Evolutionary conservation across 2,888 invertebrate genomes (phyloP).

Genomic region (Nipponacmea schrenckii): DNA sequence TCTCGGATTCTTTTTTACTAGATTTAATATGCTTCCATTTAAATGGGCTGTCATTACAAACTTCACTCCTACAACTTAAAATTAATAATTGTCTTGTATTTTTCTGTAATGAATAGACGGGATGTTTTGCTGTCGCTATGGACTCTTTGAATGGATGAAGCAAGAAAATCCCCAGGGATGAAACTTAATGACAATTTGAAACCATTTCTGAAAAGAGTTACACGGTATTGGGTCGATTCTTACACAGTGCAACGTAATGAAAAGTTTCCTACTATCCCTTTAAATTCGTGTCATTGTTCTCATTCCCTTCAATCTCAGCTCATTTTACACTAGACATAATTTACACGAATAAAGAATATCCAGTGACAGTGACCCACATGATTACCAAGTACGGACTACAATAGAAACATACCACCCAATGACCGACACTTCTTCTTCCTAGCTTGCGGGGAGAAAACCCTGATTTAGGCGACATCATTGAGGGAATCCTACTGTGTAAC

Average conservation of each 20-base stretch:
- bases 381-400: not conserved
- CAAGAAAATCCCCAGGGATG: not conserved
- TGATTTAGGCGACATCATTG: not conserved
- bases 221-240: not conserved
- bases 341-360: not conserved
- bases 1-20: no score
- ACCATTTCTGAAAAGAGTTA: not conserved
- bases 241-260: not conserved
- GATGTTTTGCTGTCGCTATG: no score
- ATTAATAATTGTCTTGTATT: no score
- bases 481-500: not conserved
- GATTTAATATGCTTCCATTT: no score
- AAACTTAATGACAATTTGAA: not conserved
- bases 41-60: no score
- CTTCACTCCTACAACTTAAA: no score
- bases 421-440: not conserved
- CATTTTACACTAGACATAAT: not conserved
- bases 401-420: not conserved
- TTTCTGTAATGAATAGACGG: no score
- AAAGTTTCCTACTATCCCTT: not conserved
- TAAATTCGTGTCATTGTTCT: not conserved
- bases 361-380: not conserved
- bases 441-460: not conserved
- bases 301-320: not conserved
- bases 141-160: no score